Percentiles rank a stretch among this genome's conserved stretches.
These are phyloP conservation scores for Tethya wilhelma DNA, from an alignment of 37 sponge, comb jelly and placozoan genomes.

Conservation along the genomic window DNA sequence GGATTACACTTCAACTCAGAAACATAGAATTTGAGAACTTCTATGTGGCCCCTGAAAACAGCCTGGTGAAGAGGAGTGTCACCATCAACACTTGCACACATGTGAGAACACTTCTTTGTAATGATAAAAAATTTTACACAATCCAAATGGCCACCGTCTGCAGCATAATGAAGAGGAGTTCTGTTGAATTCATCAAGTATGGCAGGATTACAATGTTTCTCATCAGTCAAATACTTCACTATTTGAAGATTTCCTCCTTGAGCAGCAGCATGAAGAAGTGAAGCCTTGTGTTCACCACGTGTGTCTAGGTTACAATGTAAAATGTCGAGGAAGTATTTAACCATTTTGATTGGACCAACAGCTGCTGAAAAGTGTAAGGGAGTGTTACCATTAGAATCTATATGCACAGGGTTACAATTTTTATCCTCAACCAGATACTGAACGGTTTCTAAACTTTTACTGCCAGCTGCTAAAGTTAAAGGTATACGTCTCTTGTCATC, in stretches of 20 bases:
- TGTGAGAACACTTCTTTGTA: not conserved
- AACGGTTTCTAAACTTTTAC: not conserved
- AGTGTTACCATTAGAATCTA: not conserved
- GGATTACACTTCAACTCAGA: not conserved
- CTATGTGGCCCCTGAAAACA: not conserved
- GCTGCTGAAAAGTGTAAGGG: not conserved
- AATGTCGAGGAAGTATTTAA: constrained; percentile 5
- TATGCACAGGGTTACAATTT: not conserved
- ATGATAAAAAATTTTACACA: not conserved
- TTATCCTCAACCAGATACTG: not conserved
- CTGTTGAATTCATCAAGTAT: not conserved
- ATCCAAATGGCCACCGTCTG: not conserved
- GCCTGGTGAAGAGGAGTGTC: constrained; percentile 9
- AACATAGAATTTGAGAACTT: not conserved
- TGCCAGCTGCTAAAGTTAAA: not conserved
- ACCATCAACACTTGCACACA: not conserved
- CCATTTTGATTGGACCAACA: not conserved
- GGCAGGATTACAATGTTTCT: not conserved
- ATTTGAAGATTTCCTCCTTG: not conserved
- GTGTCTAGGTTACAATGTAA: not conserved
- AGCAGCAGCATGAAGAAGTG: constrained; percentile 6
- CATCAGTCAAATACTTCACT: not conserved
- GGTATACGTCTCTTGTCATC: not conserved
- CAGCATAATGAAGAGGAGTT: constrained; percentile 1
- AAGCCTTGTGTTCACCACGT: not conserved